Evolutionary conservation across 2,797 vertebrate species (phyloP), one percentile per base, ranked within the genome.

Genomic region (Nothura maculosa): DNA sequence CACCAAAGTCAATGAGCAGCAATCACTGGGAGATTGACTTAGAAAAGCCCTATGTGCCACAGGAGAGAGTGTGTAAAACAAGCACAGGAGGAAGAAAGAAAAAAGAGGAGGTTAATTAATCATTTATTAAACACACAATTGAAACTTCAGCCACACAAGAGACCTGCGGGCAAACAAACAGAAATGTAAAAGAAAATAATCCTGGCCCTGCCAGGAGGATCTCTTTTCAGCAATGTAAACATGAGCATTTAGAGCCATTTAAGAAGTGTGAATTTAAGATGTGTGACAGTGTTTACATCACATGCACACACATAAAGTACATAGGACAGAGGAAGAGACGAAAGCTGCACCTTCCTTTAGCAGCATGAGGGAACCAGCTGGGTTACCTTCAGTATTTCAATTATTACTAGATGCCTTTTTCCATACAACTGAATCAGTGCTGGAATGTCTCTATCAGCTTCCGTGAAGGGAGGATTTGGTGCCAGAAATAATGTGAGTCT

Each of bases 81-180:
- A 93, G 34, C 5, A 78, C 34, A 75, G 25, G 80, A 72, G 42
- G 25, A 18, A 28, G 52, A 30, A 52, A 54, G 17, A 54, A 30
- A 27, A 54, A 83, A 66, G 76, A 70, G 60, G 14, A 62, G 12
- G 32, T 85, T 69, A 58, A 85, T 74, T 81, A 82, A 68, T 83
- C 18, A 68, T 85, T 92, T 90, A 87, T 87, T 93, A 93, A 87
- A 32, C 15, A 45, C 20, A 81, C n/a, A 89, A 25, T 78, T 20
- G 72, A 82, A 94, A 89, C 34, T 66, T 54, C 38, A 85, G 3
- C 36, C n/a, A 43, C 66, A 85, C 58, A 89, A 90, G 92, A 9
- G 32, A 78, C 54, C 36, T 85, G 28, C 45, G 90, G 38, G 84
- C 45, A 90, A 90, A 78, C 47, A 36, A 36, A 36, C 47, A 18